phyloP scores from a whole-genome alignment of 2,113 vertebrate species.

The Aptenodytes forsteri region DNA sequence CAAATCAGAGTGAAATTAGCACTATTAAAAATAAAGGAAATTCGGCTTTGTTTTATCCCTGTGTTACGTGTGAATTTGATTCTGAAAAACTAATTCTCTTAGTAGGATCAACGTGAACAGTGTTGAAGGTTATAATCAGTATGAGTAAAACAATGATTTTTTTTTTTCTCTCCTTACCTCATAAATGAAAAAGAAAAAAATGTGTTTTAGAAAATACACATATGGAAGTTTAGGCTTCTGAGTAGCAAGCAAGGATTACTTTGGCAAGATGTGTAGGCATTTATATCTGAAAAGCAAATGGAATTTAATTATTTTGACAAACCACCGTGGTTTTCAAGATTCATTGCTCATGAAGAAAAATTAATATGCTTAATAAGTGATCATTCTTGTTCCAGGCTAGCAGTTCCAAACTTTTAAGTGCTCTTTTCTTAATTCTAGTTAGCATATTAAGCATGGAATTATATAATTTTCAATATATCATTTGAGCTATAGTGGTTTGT shows the following conservation, averaged over 20 bases:
- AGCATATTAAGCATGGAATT: constrained; percentile 14
- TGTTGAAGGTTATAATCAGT: neutral
- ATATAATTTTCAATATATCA: neutral
- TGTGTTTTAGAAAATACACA: neutral
- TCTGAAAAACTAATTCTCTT: neutral
- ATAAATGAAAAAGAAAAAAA: neutral
- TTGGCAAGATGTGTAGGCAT: neutral
- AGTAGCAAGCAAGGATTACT: neutral
- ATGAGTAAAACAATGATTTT: neutral
- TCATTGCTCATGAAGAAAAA: constrained; percentile 38
- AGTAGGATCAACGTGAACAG: neutral
- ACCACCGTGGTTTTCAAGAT: constrained; percentile 28
- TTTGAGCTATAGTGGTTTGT: neutral
- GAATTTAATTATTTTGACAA: constrained; percentile 58
- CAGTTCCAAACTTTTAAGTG: constrained; percentile 14
- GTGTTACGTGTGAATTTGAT: neutral
- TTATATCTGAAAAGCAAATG: constrained; percentile 46
- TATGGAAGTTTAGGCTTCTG: neutral
- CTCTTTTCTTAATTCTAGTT: constrained; percentile 19
- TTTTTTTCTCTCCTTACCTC: neutral
- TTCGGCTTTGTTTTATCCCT: neutral
- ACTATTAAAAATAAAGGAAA: neutral
- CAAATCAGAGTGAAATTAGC: neutral
- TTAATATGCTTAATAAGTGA: constrained; percentile 21
- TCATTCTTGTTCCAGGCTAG: constrained; percentile 6